Percentiles rank a stretch among this genome's conserved stretches.
Conservation (phyloP, 1,140 invertebrate genomes). For the Drosophila sechellia region DNA sequence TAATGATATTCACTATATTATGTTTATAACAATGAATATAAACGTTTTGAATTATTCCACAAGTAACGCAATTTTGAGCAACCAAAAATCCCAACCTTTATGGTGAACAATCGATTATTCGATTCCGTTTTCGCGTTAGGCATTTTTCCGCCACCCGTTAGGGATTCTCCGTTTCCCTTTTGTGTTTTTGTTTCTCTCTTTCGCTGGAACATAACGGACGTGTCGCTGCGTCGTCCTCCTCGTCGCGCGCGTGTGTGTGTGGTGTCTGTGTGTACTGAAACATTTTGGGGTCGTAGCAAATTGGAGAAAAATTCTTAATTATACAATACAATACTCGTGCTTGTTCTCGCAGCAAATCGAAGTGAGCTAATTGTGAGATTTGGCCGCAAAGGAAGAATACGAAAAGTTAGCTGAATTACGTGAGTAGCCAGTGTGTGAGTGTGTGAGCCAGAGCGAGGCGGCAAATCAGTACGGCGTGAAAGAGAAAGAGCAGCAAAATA, state of each 20-base stretch:
- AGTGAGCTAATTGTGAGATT: conserved; percentile 34
- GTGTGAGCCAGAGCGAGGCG: conserved; percentile 59
- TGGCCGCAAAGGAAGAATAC: conserved; percentile 28
- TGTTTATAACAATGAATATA: no score
- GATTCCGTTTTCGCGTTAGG: conserved; percentile 1
- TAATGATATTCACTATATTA: no score
- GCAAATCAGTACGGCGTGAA: conserved; percentile 61
- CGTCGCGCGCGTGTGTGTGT: conserved; percentile 54
- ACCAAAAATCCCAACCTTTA: no score
- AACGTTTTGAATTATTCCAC: no score
- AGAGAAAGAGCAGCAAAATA: conserved; percentile 47
- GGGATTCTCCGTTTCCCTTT: conserved; percentile 9
- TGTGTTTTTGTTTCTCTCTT: conserved; percentile 10
- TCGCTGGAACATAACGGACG: conserved; percentile 56
- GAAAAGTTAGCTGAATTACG: conserved; percentile 54
- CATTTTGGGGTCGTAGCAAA: conserved; percentile 34
- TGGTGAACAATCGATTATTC: conserved; percentile 3
- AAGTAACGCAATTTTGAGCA: no score
- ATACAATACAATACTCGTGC: conserved; percentile 67
- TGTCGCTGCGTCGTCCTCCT: conserved; percentile 41
- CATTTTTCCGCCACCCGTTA: conserved; percentile 3
- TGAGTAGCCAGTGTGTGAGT: conserved; percentile 59
- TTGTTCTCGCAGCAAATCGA: conserved; percentile 46
- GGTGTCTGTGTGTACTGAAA: conserved; percentile 46
- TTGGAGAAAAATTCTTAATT: conserved; percentile 60